Percentiles rank a stretch among this genome's conserved stretches.
phyloP scores from a whole-genome alignment of 2,113 vertebrate genomes.

The Circaetus cinerascens region DNA sequence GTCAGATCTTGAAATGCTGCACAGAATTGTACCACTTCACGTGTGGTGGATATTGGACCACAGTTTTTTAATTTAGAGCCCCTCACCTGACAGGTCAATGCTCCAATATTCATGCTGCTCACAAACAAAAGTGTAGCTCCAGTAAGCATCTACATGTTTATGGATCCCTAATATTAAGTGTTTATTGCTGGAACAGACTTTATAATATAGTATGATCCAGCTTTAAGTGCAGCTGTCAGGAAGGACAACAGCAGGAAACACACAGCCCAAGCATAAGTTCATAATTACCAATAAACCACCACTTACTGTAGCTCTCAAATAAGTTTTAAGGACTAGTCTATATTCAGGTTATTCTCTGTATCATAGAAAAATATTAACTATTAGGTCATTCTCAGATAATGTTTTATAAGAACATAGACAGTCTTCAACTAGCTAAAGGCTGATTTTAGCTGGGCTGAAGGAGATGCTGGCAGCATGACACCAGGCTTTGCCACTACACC shows the following conservation, averaged over 20 bases:
- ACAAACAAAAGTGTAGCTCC: not conserved
- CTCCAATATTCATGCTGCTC: not conserved
- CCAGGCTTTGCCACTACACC: not conserved
- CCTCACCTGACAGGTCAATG: not conserved
- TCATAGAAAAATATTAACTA: not conserved
- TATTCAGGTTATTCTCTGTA: not conserved
- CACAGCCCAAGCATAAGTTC: not conserved
- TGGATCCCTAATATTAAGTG: not conserved
- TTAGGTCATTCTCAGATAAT: not conserved
- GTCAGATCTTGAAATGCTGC: not conserved
- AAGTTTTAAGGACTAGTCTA: not conserved
- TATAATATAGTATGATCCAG: not conserved
- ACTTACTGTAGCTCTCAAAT: not conserved
- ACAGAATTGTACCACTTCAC: not conserved
- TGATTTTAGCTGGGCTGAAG: not conserved
- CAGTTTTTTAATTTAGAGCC: not conserved
- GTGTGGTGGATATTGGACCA: fast-evolving
- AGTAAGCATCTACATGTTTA: not conserved
- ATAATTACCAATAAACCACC: not conserved
- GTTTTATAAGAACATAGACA: not conserved
- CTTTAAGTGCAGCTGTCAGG: not conserved
- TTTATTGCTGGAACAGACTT: not conserved
- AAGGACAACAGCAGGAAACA: not conserved
- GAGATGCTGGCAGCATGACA: not conserved
- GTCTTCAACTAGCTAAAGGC: not conserved